These are phyloP conservation scores for Scatophagus argus DNA, from an alignment of 2,113 vertebrate species.

Conservation along the genomic window DNA sequence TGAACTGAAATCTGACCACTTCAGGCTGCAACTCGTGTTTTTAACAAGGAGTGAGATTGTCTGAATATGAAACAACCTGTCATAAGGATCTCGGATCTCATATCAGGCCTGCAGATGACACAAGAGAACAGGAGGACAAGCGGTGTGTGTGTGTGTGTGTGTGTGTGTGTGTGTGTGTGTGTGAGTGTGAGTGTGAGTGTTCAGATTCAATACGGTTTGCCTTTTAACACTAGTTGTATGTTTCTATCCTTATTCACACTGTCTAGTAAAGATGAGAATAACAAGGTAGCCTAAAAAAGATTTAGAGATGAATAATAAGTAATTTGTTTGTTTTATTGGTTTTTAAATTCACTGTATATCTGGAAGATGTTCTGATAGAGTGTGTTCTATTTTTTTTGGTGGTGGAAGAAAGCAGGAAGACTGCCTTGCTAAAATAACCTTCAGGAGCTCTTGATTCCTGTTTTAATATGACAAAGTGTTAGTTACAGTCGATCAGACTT, in stretches of 20 bases:
- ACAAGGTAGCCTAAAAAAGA: constrained; percentile 91
- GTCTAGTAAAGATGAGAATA: constrained; percentile 93
- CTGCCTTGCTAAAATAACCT: constrained; percentile 74
- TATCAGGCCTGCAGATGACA: constrained; percentile 85
- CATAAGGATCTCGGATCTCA: constrained; percentile 64
- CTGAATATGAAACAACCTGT: constrained; percentile 52
- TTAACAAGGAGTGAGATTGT: constrained; percentile 71
- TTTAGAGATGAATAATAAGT: constrained; percentile 86
- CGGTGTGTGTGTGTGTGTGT: constrained; percentile 31
- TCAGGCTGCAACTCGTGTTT: constrained; percentile 80
- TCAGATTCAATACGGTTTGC: constrained; percentile 92
- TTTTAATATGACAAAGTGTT: background rate
- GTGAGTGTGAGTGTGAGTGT: constrained; percentile 76
- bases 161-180: constrained; percentile 46
- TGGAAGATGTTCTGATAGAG: constrained; percentile 76
- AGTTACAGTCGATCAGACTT: background rate
- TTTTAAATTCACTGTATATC: constrained; percentile 92
- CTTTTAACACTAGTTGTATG: constrained; percentile 98
- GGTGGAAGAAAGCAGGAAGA: constrained; percentile 33
- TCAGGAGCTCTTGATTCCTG: constrained; percentile 53
- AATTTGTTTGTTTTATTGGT: constrained; percentile 79
- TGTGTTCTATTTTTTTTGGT: constrained; percentile 59
- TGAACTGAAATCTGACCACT: constrained; percentile 67
- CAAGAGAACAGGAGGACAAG: constrained; percentile 57
- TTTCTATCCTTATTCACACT: constrained; percentile 93